phyloP scores from a whole-genome alignment of 2,888 invertebrate genomes.

The Temnothorax ravouxi region DNA sequence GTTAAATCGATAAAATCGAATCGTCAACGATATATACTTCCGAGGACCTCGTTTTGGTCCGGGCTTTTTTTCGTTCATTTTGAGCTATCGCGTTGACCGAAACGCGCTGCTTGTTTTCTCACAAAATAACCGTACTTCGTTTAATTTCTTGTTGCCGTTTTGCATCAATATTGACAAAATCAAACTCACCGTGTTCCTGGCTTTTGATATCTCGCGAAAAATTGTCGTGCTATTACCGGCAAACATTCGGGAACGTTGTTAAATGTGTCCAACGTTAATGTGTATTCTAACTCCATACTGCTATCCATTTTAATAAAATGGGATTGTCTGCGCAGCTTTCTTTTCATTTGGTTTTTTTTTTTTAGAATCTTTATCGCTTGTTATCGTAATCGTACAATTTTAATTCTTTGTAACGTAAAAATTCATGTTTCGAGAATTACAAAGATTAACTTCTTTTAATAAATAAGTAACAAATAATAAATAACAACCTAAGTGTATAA shows the following conservation, averaged over 20 bases:
- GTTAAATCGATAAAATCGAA: slow-evolving; percentile 39
- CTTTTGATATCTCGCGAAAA: slow-evolving; percentile 1
- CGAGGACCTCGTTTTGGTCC: not conserved
- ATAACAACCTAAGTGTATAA: too few species aligned
- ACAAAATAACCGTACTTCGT: slow-evolving; percentile 42
- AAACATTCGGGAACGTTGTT: slow-evolving; percentile 14
- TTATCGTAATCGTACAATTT: not conserved
- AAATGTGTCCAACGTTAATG: not conserved
- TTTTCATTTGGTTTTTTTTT: not conserved
- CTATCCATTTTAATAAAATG: slow-evolving; percentile 16
- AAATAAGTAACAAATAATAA: not conserved
- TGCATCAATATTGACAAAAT: slow-evolving; percentile 46
- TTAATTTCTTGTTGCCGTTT: slow-evolving; percentile 5
- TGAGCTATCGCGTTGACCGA: not conserved
- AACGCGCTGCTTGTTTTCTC: not conserved
- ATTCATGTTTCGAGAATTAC: not conserved
- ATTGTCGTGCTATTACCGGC: slow-evolving; percentile 8
- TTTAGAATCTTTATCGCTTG: not conserved
- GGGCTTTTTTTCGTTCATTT: not conserved
- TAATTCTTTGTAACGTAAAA: not conserved
- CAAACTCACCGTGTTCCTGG: not conserved
- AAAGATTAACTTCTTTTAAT: not conserved
- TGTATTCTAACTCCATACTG: not conserved
- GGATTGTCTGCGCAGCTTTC: not conserved
- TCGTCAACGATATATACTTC: not conserved